Conservation (phyloP, 2,113 vertebrate species). For the Puntigrus tetrazona region DNA sequence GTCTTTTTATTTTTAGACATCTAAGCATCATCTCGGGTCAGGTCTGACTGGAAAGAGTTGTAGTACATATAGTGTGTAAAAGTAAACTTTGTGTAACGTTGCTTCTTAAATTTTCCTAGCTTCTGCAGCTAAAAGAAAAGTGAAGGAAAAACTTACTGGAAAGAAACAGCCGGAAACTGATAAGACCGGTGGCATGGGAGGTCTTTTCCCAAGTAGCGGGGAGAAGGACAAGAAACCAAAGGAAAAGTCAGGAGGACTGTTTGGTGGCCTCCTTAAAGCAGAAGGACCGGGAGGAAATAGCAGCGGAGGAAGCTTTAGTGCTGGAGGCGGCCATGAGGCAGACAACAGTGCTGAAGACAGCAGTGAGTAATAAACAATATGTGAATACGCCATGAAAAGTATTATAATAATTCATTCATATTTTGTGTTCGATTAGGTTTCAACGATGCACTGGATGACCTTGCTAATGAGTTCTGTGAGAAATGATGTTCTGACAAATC, state of each 20-base stretch:
- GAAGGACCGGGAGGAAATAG: background rate
- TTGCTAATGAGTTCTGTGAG: conserved; percentile 18
- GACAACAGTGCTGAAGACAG: background rate
- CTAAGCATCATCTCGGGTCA: background rate
- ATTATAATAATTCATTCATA: background rate
- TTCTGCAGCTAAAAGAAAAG: conserved; percentile 47
- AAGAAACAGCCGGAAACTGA: conserved; percentile 35
- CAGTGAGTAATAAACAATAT: background rate
- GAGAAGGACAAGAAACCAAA: conserved; percentile 23
- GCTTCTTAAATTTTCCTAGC: conserved; percentile 53
- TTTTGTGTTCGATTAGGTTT: conserved; percentile 49
- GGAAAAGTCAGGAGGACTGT: conserved; percentile 54
- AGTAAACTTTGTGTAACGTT: background rate
- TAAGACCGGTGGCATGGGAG: conserved; percentile 43
- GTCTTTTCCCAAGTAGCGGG: conserved; percentile 45
- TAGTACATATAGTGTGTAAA: background rate
- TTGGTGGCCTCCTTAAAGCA: conserved; percentile 59
- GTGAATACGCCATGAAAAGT: background rate
- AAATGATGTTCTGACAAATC: background rate
- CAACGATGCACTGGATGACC: conserved; percentile 43
- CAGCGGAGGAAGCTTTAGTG: background rate
- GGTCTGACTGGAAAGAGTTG: background rate
- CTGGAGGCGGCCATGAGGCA: background rate
- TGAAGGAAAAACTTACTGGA: conserved; percentile 50
- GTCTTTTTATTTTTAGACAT: background rate